These are phyloP conservation scores for Piscicola geometra DNA, from an alignment of 2,888 invertebrate species.

Conservation along the genomic window DNA sequence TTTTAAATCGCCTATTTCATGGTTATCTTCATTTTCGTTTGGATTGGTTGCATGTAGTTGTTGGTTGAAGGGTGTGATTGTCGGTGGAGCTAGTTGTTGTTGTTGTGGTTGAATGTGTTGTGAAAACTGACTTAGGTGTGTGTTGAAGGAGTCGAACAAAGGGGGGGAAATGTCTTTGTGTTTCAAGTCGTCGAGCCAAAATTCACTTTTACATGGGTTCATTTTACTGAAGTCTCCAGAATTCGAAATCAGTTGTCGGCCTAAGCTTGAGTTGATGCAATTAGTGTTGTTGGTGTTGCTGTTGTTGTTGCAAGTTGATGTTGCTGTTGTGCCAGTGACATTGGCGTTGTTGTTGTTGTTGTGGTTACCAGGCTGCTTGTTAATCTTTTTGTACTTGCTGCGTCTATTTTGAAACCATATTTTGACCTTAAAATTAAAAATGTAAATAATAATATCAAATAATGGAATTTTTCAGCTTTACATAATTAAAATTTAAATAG, in stretches of 20 bases:
- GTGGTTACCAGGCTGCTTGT: conserved; percentile 29
- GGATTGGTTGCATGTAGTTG: background rate
- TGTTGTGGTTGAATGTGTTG: conserved; percentile 17
- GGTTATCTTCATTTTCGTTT: background rate
- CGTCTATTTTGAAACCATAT: conserved; percentile 34
- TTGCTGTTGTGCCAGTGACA: conserved; percentile 1
- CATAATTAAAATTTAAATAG: too few species aligned
- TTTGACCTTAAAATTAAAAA: conserved; percentile 27
- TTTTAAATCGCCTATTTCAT: background rate
- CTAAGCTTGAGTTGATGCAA: background rate
- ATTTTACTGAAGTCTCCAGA: background rate
- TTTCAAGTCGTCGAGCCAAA: conserved; percentile 32
- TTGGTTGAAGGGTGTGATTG: background rate
- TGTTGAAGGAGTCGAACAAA: conserved; percentile 8
- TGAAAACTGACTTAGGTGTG: background rate
- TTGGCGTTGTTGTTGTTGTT: conserved; percentile 23
- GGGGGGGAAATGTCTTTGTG: conserved; percentile 5
- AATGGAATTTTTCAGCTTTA: too few species aligned
- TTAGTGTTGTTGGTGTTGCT: conserved; percentile 23
- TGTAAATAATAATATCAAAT: too few species aligned
- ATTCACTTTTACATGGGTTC: conserved; percentile 23
- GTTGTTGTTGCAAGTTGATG: background rate
- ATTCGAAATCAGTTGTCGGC: background rate
- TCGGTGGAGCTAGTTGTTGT: background rate
- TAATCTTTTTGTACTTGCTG: conserved; percentile 33